Evolutionary conservation across 2,888 invertebrate genomes (phyloP).

Genomic region (Rosalia funebris): DNA sequence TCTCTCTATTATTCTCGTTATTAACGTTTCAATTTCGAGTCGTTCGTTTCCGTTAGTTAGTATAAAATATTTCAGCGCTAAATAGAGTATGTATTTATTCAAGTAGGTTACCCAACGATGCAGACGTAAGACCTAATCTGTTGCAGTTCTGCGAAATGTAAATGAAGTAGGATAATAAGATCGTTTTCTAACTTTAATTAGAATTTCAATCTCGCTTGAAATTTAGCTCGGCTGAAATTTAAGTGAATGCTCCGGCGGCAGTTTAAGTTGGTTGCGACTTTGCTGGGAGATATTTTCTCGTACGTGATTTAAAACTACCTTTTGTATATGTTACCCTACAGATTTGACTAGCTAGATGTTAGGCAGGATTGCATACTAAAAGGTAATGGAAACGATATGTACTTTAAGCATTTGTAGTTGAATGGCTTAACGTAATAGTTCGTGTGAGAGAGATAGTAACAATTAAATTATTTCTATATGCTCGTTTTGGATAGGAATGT

Average conservation of each 20-base stretch:
- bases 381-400: too few species aligned
- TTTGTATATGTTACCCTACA: too few species aligned
- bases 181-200: slow-evolving; percentile 24
- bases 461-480: too few species aligned
- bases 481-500: too few species aligned
- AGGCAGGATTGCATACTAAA: too few species aligned
- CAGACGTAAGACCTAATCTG: slow-evolving; percentile 17
- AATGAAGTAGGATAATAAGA: slow-evolving; percentile 19
- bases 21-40: slow-evolving; percentile 15
- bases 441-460: too few species aligned
- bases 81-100: slow-evolving; percentile 18
- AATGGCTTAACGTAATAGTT: too few species aligned
- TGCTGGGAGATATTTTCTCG: background rate
- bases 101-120: slow-evolving; percentile 2
- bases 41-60: slow-evolving; percentile 14
- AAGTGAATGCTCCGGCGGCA: slow-evolving; percentile 2
- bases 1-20: background rate
- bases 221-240: slow-evolving; percentile 11
- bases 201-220: slow-evolving; percentile 22
- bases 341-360: too few species aligned
- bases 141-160: slow-evolving; percentile 27
- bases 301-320: background rate
- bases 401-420: too few species aligned
- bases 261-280: slow-evolving; percentile 2
- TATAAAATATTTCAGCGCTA: slow-evolving; percentile 17